These are phyloP conservation scores for Phataginus tetradactyla DNA, from an alignment of 2,797 vertebrate species.

Conservation along the genomic window DNA sequence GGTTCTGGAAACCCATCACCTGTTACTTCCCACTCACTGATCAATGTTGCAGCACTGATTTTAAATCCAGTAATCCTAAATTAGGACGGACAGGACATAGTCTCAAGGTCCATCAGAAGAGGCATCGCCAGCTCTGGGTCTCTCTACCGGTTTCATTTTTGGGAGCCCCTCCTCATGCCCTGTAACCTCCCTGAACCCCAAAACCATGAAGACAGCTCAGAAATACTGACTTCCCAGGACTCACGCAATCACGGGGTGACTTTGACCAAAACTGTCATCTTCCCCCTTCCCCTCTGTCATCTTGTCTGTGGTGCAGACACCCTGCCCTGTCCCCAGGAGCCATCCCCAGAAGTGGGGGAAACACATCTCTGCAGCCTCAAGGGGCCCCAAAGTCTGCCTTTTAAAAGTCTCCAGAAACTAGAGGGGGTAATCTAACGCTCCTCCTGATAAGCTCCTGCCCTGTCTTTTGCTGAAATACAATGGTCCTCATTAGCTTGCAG, in stretches of 20 bases:
- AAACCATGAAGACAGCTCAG: background rate
- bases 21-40: background rate
- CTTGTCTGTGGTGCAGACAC: background rate
- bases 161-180: background rate
- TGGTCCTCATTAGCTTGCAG: constrained; percentile 12
- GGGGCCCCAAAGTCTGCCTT: background rate
- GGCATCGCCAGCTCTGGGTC: background rate
- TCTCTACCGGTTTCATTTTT: background rate
- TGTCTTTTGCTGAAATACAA: constrained; percentile 47
- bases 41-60: background rate
- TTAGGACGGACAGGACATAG: background rate
- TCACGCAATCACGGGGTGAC: background rate
- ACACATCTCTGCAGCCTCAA: background rate
- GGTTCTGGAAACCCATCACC: background rate
- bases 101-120: background rate
- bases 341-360: background rate
- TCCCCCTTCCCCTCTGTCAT: background rate
- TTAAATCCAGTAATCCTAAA: background rate
- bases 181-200: background rate
- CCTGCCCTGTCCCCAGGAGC: background rate
- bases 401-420: background rate
- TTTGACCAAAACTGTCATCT: background rate
- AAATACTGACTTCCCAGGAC: background rate
- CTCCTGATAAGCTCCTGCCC: background rate
- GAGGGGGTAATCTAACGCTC: background rate